Evolutionary conservation across 35 echinoderm and acorn worm species (phyloP).

Genomic region (Stichopus chloronotus): DNA sequence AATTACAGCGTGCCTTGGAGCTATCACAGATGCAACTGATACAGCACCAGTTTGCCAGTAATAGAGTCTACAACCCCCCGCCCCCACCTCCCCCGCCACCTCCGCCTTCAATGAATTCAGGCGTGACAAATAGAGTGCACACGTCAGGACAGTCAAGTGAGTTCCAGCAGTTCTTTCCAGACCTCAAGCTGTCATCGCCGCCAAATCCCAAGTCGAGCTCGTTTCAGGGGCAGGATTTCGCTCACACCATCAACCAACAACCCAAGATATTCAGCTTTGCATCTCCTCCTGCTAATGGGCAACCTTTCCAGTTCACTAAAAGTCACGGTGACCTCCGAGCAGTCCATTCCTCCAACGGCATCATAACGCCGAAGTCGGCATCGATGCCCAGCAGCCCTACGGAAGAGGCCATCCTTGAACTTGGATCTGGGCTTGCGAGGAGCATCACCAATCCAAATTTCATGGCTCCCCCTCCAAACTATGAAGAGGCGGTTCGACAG

Average conservation of each 20-base stretch:
- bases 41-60: slow-evolving; percentile 43
- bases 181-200: slow-evolving; percentile 52
- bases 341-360: slow-evolving; percentile 66
- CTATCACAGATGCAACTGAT: slow-evolving; percentile 88
- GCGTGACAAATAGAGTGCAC: background rate
- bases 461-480: slow-evolving; percentile 86
- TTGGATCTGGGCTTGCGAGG: slow-evolving; percentile 57
- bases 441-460: slow-evolving; percentile 77
- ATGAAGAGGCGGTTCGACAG: slow-evolving; percentile 93
- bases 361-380: slow-evolving; percentile 72
- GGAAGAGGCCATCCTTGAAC: slow-evolving; percentile 46
- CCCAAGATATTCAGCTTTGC: slow-evolving; percentile 85
- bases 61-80: background rate
- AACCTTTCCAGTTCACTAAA: slow-evolving; percentile 83
- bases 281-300: slow-evolving; percentile 76
- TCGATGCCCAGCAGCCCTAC: slow-evolving; percentile 93
- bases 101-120: slow-evolving; percentile 39
- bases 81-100: slow-evolving; percentile 71
- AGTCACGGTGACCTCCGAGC: slow-evolving; percentile 46
- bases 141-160: slow-evolving; percentile 6
- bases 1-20: slow-evolving; percentile 80
- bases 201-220: slow-evolving; percentile 53
- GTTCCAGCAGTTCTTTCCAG: slow-evolving; percentile 8
- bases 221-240: slow-evolving; percentile 82
- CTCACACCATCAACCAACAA: slow-evolving; percentile 68